Base-by-base conservation (phyloP, 2,888 invertebrate genomes). In the Tridacna crocea region DNA sequence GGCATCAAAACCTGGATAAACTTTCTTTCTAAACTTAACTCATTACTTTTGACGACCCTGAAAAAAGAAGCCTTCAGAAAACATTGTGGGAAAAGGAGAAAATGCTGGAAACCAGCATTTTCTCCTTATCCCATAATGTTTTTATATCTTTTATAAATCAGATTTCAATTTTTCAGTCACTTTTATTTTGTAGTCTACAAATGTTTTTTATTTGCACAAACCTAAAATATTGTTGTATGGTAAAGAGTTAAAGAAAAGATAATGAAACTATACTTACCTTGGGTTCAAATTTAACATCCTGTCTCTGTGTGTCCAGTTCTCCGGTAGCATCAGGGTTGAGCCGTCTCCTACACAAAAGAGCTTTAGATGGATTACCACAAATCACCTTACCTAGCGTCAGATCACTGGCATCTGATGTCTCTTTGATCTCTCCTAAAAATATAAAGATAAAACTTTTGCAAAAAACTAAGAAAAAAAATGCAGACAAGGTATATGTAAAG, bases 341-440 rank as follows among this genome's bases (percentile, higher is more conserved):
- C 61, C 88, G 87, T 61, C 88, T 81, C 58, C 93, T 84, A n/a
- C 90, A 87, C 70, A 92, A 82, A 70, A 94, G 88, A n/a, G 94
- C 94, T 87, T 92, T 92, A n/a, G 93, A 92, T 11, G 94, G 93
- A 80, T 94, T 94, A 19, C 94, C 94, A 89, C 94, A 94, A 8
- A 94, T 92, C 0, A 94, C 93, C 46, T 76, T 87, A 13, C 94
- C 94, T 51, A 90, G 80, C 0, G 94, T 94, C 55, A 94, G 88
- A 47, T 92, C 93, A 90, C 94, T 93, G 6, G 92, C 90, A 77
- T 93, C 93, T 47, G 87, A 75, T 27, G 88, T 84, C 11, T 82
- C 89, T 17, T 46, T 46, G 0, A 66, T n/a, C 19, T 66, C 66
- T 12, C 66, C 66, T 66, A n/a, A n/a, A 66, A 66, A 10, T 19